phyloP scores from a whole-genome alignment of 2,113 vertebrate species.

The Nerophis ophidion region DNA sequence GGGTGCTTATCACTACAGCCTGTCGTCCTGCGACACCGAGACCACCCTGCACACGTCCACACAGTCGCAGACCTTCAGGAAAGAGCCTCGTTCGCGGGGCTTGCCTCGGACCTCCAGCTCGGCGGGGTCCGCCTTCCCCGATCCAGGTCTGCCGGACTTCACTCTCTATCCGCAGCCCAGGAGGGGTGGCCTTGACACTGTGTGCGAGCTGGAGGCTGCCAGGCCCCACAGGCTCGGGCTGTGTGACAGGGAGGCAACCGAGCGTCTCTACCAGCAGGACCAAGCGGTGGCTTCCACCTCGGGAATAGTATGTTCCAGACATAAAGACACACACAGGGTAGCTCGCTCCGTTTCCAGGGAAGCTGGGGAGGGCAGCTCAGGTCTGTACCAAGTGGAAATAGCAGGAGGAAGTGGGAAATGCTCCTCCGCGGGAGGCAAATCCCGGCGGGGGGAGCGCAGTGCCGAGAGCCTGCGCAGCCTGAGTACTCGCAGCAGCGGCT shows the following conservation, averaged over 20 bases:
- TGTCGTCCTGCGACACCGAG: slow-evolving; percentile 85
- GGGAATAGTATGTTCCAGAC: slow-evolving; percentile 54
- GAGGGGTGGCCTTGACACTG: slow-evolving; percentile 85
- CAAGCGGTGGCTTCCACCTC: slow-evolving; percentile 64
- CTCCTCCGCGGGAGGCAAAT: slow-evolving; percentile 63
- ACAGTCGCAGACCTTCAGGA: slow-evolving; percentile 91
- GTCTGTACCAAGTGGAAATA: slow-evolving; percentile 62
- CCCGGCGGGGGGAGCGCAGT: slow-evolving; percentile 82
- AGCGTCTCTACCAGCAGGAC: slow-evolving; percentile 76
- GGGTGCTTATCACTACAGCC: slow-evolving; percentile 80
- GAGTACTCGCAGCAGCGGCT: slow-evolving; percentile 92
- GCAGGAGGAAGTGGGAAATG: slow-evolving; percentile 51
- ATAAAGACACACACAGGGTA: slow-evolving; percentile 69
- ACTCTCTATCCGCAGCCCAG: slow-evolving; percentile 87
- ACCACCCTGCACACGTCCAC: slow-evolving; percentile 75
- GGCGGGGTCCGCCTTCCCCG: slow-evolving; percentile 89
- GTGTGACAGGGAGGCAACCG: slow-evolving; percentile 73
- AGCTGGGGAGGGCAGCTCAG: slow-evolving; percentile 65
- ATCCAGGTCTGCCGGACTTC: slow-evolving; percentile 87
- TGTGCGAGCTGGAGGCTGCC: slow-evolving; percentile 88
- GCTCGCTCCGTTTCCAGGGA: slow-evolving; percentile 66
- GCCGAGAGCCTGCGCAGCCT: slow-evolving; percentile 90
- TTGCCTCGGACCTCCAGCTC: slow-evolving; percentile 96
- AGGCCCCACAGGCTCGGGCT: slow-evolving; percentile 77
- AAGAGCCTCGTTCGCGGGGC: slow-evolving; percentile 90